These are phyloP conservation scores for Condylostylus longicornis DNA, from an alignment of 1,140 invertebrate species.

Conservation along the genomic window DNA sequence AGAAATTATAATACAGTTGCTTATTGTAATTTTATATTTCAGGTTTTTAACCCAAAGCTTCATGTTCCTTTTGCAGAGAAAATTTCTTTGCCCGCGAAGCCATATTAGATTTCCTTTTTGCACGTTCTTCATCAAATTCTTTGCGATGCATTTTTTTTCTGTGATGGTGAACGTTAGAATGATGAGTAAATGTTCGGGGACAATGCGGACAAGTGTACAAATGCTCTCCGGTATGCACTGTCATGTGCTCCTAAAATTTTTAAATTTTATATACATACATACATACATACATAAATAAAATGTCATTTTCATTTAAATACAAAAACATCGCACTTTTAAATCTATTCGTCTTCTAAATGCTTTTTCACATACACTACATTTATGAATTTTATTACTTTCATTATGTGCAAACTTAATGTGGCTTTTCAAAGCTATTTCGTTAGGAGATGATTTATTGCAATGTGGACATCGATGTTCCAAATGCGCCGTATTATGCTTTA, in stretches of 20 bases:
- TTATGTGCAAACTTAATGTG: constrained; percentile 26
- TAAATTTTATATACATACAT: not conserved
- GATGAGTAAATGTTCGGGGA: constrained; percentile 27
- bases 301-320: not conserved
- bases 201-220: constrained; percentile 29
- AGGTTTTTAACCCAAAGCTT: too few species aligned
- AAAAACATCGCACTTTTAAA: constrained; percentile 9
- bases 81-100: too few species aligned
- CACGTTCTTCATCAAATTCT: constrained; percentile 22
- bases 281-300: not conserved
- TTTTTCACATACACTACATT: constrained; percentile 24
- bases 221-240: constrained; percentile 26
- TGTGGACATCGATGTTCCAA: constrained; percentile 18
- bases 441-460: constrained; percentile 26
- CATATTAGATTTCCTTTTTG: constrained; percentile 9
- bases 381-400: constrained; percentile 16
- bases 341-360: constrained; percentile 26
- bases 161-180: constrained; percentile 29
- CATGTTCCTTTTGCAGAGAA: too few species aligned
- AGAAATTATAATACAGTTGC: too few species aligned
- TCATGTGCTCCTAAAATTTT: constrained; percentile 27
- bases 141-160: constrained; percentile 26
- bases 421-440: constrained; percentile 24
- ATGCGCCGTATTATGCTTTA: constrained; percentile 16
- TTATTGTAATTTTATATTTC: too few species aligned